Conservation (phyloP, 2,113 vertebrate genomes). For the Colistium nudipinnis region DNA sequence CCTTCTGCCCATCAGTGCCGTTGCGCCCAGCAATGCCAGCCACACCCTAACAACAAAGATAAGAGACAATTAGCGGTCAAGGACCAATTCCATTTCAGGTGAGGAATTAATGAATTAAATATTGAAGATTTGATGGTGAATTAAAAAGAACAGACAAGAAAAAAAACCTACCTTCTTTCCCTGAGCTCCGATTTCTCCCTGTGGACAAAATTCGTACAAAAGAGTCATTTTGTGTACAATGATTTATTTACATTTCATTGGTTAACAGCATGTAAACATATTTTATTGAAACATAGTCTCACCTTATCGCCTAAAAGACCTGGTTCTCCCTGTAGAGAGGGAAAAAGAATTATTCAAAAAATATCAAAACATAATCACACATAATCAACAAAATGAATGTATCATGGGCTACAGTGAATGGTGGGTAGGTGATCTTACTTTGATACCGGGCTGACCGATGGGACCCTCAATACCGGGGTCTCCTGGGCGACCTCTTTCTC, state of each 20-base stretch:
- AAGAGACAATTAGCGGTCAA: slow-evolving; percentile 6
- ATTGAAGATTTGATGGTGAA: not conserved
- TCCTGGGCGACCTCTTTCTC: slow-evolving; percentile 87
- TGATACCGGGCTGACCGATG: slow-evolving; percentile 94
- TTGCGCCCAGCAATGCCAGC: slow-evolving; percentile 74
- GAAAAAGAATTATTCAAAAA: not conserved
- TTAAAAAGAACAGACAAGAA: not conserved
- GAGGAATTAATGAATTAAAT: slow-evolving; percentile 2
- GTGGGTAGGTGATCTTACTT: slow-evolving; percentile 78
- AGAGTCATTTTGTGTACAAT: not conserved
- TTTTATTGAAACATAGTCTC: not conserved
- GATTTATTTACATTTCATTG: not conserved
- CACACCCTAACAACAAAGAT: slow-evolving; percentile 67
- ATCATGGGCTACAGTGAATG: not conserved
- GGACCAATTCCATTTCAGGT: not conserved
- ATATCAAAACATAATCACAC: not conserved
- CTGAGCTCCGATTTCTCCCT: slow-evolving; percentile 81
- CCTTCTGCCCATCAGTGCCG: slow-evolving; percentile 83
- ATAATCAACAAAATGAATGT: not conserved
- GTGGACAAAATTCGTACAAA: slow-evolving; percentile 48
- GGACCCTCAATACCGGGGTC: slow-evolving; percentile 98
- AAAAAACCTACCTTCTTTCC: slow-evolving; percentile 76
- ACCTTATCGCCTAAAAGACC: slow-evolving; percentile 82
- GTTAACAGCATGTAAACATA: not conserved
- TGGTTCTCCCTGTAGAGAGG: slow-evolving; percentile 73